Base-by-base conservation (phyloP, 2,113 vertebrate genomes). In the Psittacula cyanocephala region DNA sequence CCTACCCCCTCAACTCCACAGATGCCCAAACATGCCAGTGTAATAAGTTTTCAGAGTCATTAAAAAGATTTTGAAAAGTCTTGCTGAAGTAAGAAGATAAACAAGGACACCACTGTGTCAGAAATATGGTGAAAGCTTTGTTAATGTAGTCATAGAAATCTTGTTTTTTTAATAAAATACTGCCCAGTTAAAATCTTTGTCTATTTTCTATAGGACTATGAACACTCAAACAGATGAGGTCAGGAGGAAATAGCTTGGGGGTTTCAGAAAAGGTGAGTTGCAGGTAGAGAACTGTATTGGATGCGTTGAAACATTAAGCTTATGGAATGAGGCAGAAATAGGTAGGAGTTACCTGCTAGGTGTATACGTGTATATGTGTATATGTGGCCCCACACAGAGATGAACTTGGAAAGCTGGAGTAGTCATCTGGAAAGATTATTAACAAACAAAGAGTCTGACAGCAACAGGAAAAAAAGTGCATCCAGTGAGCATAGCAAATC, bases 361-460 rank as follows among this genome's bases (percentile, higher is more conserved):
- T 88, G 47, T 71, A 17, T n/a, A 59, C 65, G 47, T 86, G 81
- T 55, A 53, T 74, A 77, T 60, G 79, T 88, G 46, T 67, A 13
- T n/a, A 55, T 76, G 44, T 86, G 81, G 27, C 71, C 86, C 8
- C 92, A 70, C 86, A 72, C 64, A 76, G 72, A 88, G 86, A 31
- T 53, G 39, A 33, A 75, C 39, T 71, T 71, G 72, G 80, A 91
- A 93, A 79, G 39, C 46, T 84, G n/a, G 28, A 86, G 15, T 52
- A 69, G 84, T 94, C 64, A 79, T 88, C 76, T 95, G 95, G 88
- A 94, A 95, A 95, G 55, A 74, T 65, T 75, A 88, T 94, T 86
- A 84, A 52, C 78, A 93, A 93, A 81, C 52, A 95, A 93, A 31
- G 13, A 72, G 20, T n/a, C 0, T 17, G 72, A 70, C 47, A 88